phyloP scores from a whole-genome alignment of 1,140 invertebrate genomes.

The Conus ventricosus region DNA sequence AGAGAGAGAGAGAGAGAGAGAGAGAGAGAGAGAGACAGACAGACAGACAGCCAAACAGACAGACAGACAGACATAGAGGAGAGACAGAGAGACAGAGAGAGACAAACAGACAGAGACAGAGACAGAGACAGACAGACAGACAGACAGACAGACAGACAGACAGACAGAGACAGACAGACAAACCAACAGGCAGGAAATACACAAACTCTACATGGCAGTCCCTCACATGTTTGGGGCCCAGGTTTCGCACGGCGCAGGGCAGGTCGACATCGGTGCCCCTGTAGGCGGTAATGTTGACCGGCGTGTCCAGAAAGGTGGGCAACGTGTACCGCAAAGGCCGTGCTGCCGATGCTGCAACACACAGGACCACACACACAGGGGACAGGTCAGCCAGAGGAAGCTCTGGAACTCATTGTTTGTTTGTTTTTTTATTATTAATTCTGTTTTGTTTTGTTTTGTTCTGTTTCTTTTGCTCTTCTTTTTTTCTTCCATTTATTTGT shows the following conservation, averaged over 20 bases:
- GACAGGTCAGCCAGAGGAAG: not conserved
- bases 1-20: no score
- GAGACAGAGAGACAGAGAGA: no score
- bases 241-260: constrained; percentile 46
- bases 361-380: not conserved
- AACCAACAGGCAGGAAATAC: no score
- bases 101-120: no score
- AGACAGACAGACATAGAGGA: no score
- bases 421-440: not conserved
- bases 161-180: no score
- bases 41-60: no score
- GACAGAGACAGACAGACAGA: no score
- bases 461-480: not conserved
- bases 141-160: no score
- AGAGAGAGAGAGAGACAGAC: no score
- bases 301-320: constrained; percentile 47
- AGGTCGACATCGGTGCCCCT: constrained; percentile 42
- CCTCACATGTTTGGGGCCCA: constrained; percentile 49
- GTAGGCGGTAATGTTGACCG: constrained; percentile 46
- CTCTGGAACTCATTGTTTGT: not conserved
- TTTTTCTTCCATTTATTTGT: not conserved
- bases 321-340: constrained; percentile 46
- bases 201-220: no score
- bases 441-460: not conserved
- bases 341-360: constrained; percentile 45